phyloP scores from a whole-genome alignment of 1,140 invertebrate genomes.

The Muscidifurax raptorellus region DNA sequence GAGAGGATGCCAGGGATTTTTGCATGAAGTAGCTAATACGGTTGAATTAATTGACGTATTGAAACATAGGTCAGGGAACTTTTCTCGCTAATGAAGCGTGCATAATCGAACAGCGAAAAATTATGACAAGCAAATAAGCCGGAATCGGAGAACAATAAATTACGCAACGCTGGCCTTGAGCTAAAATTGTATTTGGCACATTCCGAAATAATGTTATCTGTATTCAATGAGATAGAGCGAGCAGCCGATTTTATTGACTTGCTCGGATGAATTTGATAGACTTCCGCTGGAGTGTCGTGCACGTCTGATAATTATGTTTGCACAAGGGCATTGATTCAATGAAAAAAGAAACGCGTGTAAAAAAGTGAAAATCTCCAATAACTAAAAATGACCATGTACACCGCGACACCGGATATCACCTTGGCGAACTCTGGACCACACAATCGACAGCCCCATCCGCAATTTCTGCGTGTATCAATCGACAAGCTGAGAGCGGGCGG shows the following conservation, averaged over 20 bases:
- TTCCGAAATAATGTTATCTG: background rate
- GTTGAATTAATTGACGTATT: background rate
- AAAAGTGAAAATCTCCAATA: background rate
- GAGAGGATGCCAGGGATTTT: background rate
- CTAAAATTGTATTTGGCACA: background rate
- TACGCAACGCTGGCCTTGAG: background rate
- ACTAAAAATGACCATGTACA: background rate
- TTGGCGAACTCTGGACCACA: background rate
- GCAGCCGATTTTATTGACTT: background rate
- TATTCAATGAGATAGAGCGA: background rate
- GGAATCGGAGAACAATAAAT: conserved; percentile 14
- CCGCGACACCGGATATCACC: background rate
- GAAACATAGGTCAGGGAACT: background rate
- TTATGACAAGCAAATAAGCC: background rate
- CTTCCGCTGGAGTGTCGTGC: too few relatives aligned
- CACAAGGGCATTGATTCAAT: too few relatives aligned
- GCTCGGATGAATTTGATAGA: too few relatives aligned
- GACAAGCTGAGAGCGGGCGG: background rate
- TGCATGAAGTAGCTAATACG: background rate
- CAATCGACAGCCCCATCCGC: background rate
- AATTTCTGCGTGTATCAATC: background rate
- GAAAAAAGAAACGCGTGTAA: background rate
- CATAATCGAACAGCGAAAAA: background rate
- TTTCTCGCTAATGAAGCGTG: background rate
- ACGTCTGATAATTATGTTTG: too few relatives aligned